phyloP scores from a whole-genome alignment of 2,888 invertebrate genomes.

The Sminthurides aquaticus region DNA sequence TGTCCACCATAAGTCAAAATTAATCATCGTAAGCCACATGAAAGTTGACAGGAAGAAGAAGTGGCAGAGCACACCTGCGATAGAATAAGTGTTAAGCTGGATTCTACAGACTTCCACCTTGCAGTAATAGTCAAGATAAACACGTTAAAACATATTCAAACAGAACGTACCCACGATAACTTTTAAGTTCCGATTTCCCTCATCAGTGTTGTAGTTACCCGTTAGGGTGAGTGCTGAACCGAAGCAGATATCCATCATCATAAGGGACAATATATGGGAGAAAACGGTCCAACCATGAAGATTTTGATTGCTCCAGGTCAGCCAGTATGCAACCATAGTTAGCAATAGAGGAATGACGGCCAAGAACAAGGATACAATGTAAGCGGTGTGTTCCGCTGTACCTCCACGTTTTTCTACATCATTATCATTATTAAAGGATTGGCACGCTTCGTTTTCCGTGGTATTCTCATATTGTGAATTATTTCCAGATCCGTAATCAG shows the following conservation, averaged over 20 bases:
- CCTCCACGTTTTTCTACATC: neutral
- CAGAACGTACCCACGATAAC: neutral
- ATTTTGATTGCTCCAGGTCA: conserved; percentile 30
- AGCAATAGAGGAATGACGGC: conserved; percentile 20
- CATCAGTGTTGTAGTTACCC: neutral
- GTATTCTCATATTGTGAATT: neutral
- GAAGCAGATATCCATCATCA: conserved; percentile 13
- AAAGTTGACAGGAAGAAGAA: conserved; percentile 33
- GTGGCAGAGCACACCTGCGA: conserved; percentile 27
- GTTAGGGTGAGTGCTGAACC: neutral
- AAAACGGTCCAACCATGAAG: conserved; percentile 33
- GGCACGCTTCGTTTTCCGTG: neutral
- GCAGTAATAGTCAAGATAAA: too few relatives aligned
- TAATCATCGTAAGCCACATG: conserved; percentile 32
- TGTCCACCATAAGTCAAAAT: conserved; percentile 33
- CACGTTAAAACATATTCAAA: too few relatives aligned
- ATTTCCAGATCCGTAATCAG: neutral
- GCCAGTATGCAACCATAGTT: conserved; percentile 26
- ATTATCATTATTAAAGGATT: neutral
- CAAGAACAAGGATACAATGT: neutral
- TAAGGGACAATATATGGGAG: conserved; percentile 22
- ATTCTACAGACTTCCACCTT: too few relatives aligned
- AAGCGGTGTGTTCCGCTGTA: neutral
- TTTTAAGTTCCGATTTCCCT: neutral
- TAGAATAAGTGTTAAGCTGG: too few relatives aligned